Base-by-base conservation (phyloP, 2,797 vertebrate genomes). In the Etheostoma nigrum region DNA sequence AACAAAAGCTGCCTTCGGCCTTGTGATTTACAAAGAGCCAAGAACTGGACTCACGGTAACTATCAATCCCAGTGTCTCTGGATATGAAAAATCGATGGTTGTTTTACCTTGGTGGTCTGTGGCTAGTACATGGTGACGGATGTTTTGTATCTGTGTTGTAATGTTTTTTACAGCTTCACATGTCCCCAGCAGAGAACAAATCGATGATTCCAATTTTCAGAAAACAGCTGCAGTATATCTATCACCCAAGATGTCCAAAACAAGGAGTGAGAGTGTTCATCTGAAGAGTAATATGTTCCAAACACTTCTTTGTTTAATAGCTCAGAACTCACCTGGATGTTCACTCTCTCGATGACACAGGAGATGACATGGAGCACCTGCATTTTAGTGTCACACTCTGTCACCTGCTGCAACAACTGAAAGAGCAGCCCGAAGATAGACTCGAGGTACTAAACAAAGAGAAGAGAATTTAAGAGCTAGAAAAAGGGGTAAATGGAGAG, bases 341-440 rank as follows among this genome's bases (percentile, higher is more conserved):
- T 96, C 64, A 99, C 98, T 95, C 98, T 95, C 92, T 99, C 98
- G 27, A 99, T 98, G 87, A 99, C 97, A 66, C 97, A 99, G 74
- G 98, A 99, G 69, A 99, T 95, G 80, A 99, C 97, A 7, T 99
- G 97, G 83, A 99, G 96, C 82, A 99, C 96, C 67, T 99, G 98
- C 98, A 99, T 99, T 92, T 99, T 99, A 15, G 97, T 97, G 90
- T 99, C 98, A 52, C 98, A 99, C 18, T 99, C 96, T 0, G 96
- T 98, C 84, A 99, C 98, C 94, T 99, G 97, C 90, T 98, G 98
- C 83, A 99, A 91, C 53, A 99, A 87, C 79, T 98, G 97, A 91
- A 99, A 99, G 76, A 99, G 96, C 69, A 99, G 94, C 8, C 96
- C 95, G 72, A 99, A 99, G 93, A 97, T 96, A 44, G 96, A 96